A percentile compares a stretch with the other conserved stretches of the same genome.
phyloP scores from a whole-genome alignment of 2,888 invertebrate genomes.

The Spodoptera littoralis region DNA sequence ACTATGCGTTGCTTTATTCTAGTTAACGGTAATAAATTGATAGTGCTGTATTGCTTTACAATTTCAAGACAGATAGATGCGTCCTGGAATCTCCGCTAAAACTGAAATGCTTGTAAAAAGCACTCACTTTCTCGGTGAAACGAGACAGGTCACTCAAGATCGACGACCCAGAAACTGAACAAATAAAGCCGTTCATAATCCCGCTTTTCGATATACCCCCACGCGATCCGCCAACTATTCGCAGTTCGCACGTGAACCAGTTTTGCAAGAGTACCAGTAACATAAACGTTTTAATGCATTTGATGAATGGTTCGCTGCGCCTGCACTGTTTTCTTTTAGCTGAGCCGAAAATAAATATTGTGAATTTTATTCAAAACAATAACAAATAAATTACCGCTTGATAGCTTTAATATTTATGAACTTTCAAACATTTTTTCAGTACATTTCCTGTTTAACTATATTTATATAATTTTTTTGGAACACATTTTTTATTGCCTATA shows the following conservation, averaged over 20 bases:
- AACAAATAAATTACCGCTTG: no score
- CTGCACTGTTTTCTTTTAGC: conserved; percentile 3
- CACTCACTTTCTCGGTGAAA: conserved; percentile 58
- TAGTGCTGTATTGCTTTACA: conserved; percentile 4
- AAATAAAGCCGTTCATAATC: conserved; percentile 68
- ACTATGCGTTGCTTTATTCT: conserved; percentile 8
- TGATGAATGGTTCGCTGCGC: conserved; percentile 38
- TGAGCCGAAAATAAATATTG: conserved; percentile 30
- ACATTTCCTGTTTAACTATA: no score
- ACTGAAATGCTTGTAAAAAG: conserved; percentile 53
- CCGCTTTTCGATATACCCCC: conserved; percentile 70
- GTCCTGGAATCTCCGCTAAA: conserved; percentile 14
- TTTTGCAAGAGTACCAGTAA: conserved; percentile 52
- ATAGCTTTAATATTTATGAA: no score
- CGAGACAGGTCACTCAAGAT: conserved; percentile 78
- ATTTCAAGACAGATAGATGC: conserved; percentile 11
- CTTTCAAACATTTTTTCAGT: no score
- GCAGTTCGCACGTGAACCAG: conserved; percentile 64
- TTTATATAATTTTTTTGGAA: no score
- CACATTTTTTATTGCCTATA: no score
- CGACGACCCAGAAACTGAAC: conserved; percentile 80
- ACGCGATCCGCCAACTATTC: conserved; percentile 64
- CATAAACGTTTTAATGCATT: conserved; percentile 52
- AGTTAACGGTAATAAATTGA: conserved; percentile 8
- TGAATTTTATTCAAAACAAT: no score